Evolutionary conservation across 2,797 vertebrate genomes (phyloP), one percentile per base, ranked within the genome.

Genomic region (Glyptemys insculpta): DNA sequence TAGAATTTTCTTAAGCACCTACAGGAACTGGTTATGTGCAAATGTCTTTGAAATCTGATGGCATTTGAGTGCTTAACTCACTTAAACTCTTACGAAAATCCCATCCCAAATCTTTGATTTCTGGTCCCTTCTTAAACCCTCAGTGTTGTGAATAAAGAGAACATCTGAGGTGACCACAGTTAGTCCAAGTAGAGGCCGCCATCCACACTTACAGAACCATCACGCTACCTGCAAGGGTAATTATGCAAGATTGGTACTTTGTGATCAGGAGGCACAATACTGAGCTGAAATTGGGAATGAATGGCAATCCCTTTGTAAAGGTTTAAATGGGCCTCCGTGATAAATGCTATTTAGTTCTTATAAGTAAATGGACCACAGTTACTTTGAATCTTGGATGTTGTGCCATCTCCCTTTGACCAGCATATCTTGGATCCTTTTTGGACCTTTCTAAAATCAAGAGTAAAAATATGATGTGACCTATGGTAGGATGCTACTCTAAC

Each of bases 1-100:
- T n/a, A 12, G 11, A 25, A 85, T 79, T 91, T 96, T 94, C 80
- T 93, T 79, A 87, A 93, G 84, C 68, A 53, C 81, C 29, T 65
- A 2, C 54, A 25, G 37, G 34, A 53, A 65, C 80, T 1, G 1
- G 72, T 37, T 88, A 27, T 88, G 29, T 49, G 2, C 3, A 27
- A 31, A 90, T 90, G 41, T 29, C 87, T 3, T 79, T 50, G 72
- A 86, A 95, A 0, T 0, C 86, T 47, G 56, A 27, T 89, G 19
- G 18, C 53, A 7, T 92, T 92, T 88, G 78, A n/a, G 23, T 92
- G 85, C 37, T 23, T 79, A 84, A 86, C 34, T 87, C 54, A n/a
- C 44, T 62, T 94, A 62, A 78, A 94, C 50, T 91, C n/a, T 86
- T 1, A 74, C 53, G 44, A 50, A 65, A 90, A 23, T 27, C 41